Evolutionary conservation across 2,113 vertebrate genomes (phyloP).

Genomic region (Mirounga angustirostris): DNA sequence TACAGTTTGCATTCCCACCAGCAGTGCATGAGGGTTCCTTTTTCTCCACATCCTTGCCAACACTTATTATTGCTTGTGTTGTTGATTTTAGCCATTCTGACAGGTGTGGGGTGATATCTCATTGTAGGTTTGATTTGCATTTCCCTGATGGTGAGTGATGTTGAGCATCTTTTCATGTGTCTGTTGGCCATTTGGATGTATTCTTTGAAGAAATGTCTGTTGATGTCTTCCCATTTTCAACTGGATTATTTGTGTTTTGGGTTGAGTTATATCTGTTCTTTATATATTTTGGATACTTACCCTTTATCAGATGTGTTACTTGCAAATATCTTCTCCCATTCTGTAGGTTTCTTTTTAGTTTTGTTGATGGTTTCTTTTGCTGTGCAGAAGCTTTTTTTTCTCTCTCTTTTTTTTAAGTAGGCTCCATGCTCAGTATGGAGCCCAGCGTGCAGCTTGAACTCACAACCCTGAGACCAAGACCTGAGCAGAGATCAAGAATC

Average conservation of each 20-base stretch:
- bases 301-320: neutral
- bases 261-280: neutral
- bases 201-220: neutral
- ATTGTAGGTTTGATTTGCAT: neutral
- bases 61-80: neutral
- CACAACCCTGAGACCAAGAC: too few species aligned
- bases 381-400: neutral
- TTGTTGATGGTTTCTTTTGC: neutral
- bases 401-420: too few species aligned
- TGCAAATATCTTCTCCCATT: neutral
- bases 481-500: neutral
- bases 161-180: neutral
- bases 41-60: neutral
- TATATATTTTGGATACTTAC: neutral
- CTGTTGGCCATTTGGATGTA: neutral
- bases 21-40: neutral
- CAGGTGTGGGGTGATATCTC: neutral
- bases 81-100: neutral
- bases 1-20: neutral
- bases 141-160: neutral
- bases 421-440: too few species aligned
- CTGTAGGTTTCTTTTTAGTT: neutral
- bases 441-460: too few species aligned
- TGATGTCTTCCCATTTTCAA: neutral
- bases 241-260: neutral